phyloP scores from a whole-genome alignment of 2,797 vertebrate species.

The Phrynocephalus vlangalii region DNA sequence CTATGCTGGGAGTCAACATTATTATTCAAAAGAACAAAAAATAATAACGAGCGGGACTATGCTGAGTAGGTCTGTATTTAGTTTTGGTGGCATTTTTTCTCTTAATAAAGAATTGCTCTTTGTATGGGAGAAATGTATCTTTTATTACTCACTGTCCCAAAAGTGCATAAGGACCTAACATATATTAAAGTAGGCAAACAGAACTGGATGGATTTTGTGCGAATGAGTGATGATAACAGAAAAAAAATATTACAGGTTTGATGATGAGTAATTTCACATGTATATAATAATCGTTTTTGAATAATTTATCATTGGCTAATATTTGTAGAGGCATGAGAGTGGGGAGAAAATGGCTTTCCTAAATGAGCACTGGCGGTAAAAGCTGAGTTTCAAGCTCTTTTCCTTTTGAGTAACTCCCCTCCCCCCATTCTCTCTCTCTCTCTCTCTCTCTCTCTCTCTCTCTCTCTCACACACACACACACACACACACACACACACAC shows the following conservation, averaged over 20 bases:
- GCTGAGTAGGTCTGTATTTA: slow-evolving; percentile 11
- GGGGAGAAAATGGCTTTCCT: slow-evolving; percentile 7
- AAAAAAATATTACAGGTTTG: neutral
- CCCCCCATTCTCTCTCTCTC: neutral
- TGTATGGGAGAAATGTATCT: slow-evolving; percentile 14
- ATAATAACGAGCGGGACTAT: neutral
- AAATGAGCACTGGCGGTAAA: neutral
- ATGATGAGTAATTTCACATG: slow-evolving; percentile 18
- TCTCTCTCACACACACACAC: neutral
- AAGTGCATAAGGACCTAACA: slow-evolving; percentile 7
- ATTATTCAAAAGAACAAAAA: slow-evolving; percentile 12
- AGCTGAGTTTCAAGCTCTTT: neutral
- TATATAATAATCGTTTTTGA: slow-evolving; percentile 32
- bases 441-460: slow-evolving; percentile 10
- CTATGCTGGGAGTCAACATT: neutral
- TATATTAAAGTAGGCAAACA: slow-evolving; percentile 23
- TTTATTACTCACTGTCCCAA: slow-evolving; percentile 30
- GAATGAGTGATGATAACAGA: slow-evolving; percentile 7
- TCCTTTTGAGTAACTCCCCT: slow-evolving; percentile 7
- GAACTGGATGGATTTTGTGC: slow-evolving; percentile 4
- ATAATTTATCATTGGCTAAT: neutral
- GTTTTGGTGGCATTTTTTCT: neutral
- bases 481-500: too few species aligned
- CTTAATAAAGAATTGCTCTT: neutral
- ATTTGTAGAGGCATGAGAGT: neutral